Percentiles rank a stretch among this genome's conserved stretches.
These are phyloP conservation scores for Tyrannus savana DNA, from an alignment of 2,113 vertebrate species.

Conservation along the genomic window DNA sequence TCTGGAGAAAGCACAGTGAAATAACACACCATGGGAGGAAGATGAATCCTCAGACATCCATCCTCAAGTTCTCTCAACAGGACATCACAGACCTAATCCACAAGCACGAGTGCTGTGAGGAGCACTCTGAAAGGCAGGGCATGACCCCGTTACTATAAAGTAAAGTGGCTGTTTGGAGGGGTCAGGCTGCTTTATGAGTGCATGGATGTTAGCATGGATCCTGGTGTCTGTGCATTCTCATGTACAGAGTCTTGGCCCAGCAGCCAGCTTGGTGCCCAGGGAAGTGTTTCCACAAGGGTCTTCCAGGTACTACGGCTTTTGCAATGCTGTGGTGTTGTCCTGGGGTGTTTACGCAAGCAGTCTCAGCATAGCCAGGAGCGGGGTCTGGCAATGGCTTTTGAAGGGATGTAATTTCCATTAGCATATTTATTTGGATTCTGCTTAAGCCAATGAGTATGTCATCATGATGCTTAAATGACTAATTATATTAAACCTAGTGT, in stretches of 20 bases:
- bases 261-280: not conserved
- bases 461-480: not conserved
- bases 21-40: not conserved
- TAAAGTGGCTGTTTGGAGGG: not conserved
- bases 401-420: not conserved
- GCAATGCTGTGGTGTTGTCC: not conserved
- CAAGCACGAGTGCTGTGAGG: accelerated
- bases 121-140: not conserved
- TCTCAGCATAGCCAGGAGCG: not conserved
- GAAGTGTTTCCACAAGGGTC: not conserved
- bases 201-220: accelerated
- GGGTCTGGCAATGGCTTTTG: not conserved
- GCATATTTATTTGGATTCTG: not conserved
- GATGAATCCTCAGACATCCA: not conserved
- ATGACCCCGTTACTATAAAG: accelerated
- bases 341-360: not conserved
- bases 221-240: accelerated
- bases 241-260: accelerated
- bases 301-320: not conserved
- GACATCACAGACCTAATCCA: not conserved
- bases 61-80: not conserved
- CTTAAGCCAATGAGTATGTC: not conserved
- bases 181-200: not conserved
- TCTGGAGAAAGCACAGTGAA: not conserved
- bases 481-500: not conserved